Conservation (phyloP, 1,140 invertebrate species). For the Goniozus legneri region DNA sequence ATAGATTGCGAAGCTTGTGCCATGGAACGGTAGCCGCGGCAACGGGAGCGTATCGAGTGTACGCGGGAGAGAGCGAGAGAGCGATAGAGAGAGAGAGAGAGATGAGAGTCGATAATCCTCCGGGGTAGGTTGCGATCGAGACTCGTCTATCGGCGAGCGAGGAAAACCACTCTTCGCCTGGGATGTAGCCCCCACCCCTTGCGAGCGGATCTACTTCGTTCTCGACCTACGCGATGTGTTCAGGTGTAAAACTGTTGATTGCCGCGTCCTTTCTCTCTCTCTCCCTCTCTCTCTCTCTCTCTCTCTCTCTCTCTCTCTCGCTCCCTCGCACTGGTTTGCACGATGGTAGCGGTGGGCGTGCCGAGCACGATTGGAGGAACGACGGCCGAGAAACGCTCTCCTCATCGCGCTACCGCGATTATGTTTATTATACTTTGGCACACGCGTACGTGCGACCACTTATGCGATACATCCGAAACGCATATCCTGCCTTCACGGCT, state of each 20-base stretch:
- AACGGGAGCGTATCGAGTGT: slow-evolving; percentile 35
- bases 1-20: no score
- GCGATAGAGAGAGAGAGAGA: slow-evolving; percentile 4
- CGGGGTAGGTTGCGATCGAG: neutral
- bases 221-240: slow-evolving; percentile 35
- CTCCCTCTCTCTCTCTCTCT: no score
- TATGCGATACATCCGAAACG: no score
- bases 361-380: slow-evolving; percentile 39
- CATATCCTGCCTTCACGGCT: no score
- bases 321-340: neutral
- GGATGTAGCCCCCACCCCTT: neutral
- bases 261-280: slow-evolving; percentile 43
- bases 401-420: slow-evolving; percentile 41
- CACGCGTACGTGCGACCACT: slow-evolving; percentile 27
- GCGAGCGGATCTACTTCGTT: slow-evolving; percentile 13
- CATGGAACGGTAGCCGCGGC: slow-evolving; percentile 29
- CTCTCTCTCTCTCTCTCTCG: no score
- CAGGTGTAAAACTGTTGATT: slow-evolving; percentile 50
- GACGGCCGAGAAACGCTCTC: slow-evolving; percentile 46
- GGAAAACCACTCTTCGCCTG: no score
- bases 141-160: no score
- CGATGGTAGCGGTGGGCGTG: slow-evolving; percentile 46
- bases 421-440: slow-evolving; percentile 44
- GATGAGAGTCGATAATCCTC: slow-evolving; percentile 30
- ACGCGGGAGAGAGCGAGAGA: neutral